phyloP scores from a whole-genome alignment of 2,113 vertebrate species.

The Lepus timidus region DNA sequence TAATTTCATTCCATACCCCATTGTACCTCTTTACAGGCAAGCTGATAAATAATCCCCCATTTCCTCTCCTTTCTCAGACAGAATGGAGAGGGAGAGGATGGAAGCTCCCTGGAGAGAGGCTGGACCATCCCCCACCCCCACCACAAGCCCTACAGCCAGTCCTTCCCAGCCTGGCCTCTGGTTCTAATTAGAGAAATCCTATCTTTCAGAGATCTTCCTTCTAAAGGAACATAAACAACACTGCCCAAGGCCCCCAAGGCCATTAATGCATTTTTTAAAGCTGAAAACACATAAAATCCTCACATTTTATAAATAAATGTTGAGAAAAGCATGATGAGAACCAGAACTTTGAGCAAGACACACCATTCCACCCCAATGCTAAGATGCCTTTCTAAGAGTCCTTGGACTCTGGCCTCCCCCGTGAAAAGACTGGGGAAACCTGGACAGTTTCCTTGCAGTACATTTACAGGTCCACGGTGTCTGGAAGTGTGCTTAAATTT shows the following conservation, averaged over 20 bases:
- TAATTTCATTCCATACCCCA: background rate
- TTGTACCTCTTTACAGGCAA: background rate
- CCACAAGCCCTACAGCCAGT: background rate
- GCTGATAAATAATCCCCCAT: background rate
- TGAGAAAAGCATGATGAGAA: conserved; percentile 56
- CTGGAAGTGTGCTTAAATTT: background rate
- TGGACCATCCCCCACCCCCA: no score
- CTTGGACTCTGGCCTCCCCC: background rate
- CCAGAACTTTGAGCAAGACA: conserved; percentile 44
- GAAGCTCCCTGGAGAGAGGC: background rate
- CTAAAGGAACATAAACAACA: conserved; percentile 48
- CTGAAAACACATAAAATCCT: conserved; percentile 52
- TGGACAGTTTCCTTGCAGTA: background rate
- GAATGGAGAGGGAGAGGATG: background rate
- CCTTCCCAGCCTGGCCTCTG: background rate
- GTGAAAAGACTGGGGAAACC: background rate
- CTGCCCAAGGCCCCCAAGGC: background rate
- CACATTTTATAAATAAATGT: conserved; percentile 51
- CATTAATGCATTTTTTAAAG: conserved; percentile 42
- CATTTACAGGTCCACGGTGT: background rate
- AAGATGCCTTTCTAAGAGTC: background rate
- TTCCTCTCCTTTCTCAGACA: background rate
- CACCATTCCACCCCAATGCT: background rate
- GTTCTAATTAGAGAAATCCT: conserved; percentile 45
- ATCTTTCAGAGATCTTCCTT: conserved; percentile 21